phyloP scores from a whole-genome alignment of 1,140 invertebrate species.

The Archivesica marissinica region DNA sequence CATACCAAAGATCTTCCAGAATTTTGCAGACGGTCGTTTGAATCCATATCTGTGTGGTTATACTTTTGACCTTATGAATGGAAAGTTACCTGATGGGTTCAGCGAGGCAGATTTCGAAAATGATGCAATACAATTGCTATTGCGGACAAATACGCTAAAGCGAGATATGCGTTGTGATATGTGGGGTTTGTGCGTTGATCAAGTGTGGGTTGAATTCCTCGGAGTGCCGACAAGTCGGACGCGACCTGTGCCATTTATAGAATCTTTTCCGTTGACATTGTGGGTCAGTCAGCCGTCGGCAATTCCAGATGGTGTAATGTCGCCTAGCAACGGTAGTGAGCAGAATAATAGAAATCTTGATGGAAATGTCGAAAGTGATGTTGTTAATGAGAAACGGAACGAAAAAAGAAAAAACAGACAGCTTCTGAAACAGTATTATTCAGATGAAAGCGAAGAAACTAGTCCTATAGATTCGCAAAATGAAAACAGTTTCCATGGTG shows the following conservation, averaged over 20 bases:
- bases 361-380: neutral
- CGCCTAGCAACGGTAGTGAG: slow-evolving; percentile 17
- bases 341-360: neutral
- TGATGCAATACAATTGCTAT: slow-evolving; percentile 84
- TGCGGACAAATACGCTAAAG: slow-evolving; percentile 89
- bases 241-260: slow-evolving; percentile 93
- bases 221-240: slow-evolving; percentile 87
- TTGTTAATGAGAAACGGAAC: neutral
- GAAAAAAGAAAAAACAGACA: slow-evolving; percentile 50
- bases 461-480: neutral
- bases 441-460: slow-evolving; percentile 54
- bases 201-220: slow-evolving; percentile 96
- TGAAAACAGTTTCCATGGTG: neutral
- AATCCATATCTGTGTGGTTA: slow-evolving; percentile 71
- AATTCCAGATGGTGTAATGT: slow-evolving; percentile 24
- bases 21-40: slow-evolving; percentile 69
- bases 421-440: slow-evolving; percentile 68
- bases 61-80: slow-evolving; percentile 55
- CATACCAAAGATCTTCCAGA: slow-evolving; percentile 87
- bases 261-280: slow-evolving; percentile 94
- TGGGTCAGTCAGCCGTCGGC: slow-evolving; percentile 86
- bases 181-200: slow-evolving; percentile 94
- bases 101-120: slow-evolving; percentile 48
- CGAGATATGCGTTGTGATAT: slow-evolving; percentile 88
- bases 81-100: slow-evolving; percentile 33